Evolutionary conservation across 2,888 invertebrate species (phyloP).

Genomic region (Tenthredo notha): DNA sequence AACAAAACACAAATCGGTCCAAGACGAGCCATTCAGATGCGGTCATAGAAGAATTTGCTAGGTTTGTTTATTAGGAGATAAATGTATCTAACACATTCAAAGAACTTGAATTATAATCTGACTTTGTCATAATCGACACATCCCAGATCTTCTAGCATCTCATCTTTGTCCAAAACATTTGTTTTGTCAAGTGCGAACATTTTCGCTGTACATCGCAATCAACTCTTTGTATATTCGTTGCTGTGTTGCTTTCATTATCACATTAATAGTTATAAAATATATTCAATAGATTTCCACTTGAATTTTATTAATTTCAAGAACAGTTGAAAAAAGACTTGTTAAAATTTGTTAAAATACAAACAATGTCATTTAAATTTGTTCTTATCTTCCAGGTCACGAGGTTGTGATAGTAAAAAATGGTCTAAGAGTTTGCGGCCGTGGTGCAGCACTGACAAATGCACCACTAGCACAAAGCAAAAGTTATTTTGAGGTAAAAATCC

Average conservation of each 20-base stretch:
- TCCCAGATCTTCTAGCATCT: neutral
- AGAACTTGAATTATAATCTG: neutral
- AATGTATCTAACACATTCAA: neutral
- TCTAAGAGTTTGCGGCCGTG: slow-evolving; percentile 95
- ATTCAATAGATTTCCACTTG: neutral
- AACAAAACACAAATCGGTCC: slow-evolving; percentile 14
- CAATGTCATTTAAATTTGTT: neutral
- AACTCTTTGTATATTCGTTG: neutral
- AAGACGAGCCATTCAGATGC: slow-evolving; percentile 31
- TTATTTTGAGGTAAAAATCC: slow-evolving; percentile 98
- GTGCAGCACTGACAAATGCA: slow-evolving; percentile 95
- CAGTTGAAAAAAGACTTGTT: no score
- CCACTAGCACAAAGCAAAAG: slow-evolving; percentile 98
- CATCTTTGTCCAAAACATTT: neutral
- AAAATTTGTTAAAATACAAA: neutral
- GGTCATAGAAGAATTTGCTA: slow-evolving; percentile 1
- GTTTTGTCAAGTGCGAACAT: neutral
- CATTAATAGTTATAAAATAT: neutral
- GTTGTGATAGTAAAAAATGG: slow-evolving; percentile 98
- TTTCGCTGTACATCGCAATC: neutral
- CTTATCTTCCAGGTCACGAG: slow-evolving; percentile 88
- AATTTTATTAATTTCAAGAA: neutral
- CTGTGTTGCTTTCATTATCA: neutral
- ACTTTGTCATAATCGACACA: neutral
- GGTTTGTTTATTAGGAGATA: slow-evolving; percentile 1